Base-by-base conservation (phyloP, 2,888 invertebrate genomes). In the Harpalus rubripes region DNA sequence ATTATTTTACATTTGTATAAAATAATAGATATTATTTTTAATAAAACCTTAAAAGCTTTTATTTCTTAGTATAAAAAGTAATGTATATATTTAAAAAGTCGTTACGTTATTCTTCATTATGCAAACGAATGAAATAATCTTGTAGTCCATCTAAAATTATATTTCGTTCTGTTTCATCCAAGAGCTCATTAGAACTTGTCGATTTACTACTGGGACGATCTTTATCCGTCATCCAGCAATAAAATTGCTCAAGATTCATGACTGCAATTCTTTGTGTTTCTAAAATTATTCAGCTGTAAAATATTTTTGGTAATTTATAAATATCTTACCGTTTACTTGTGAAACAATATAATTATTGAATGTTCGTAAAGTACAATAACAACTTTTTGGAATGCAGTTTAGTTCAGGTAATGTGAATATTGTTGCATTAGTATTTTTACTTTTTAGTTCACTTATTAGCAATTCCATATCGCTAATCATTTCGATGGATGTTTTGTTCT, bases 381-480 rank as follows among this genome's bases (percentile, higher is more conserved):
- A 44, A 18, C 12, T 44, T 44, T 74, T 74, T 44, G 72, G 72
- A 44, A 74, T 74, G 16, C 72, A 74, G 6, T 16, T 44, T 18
- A 74, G n/a, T 18, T 44, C 4, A 7, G 72, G 72, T 44, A 74
- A 44, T 44, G 72, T 74, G 18, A 18, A 74, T 74, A 74, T 44
- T 44, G 44, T 74, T 41, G 72, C 72, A 8, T 74, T 41, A 44
- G 44, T 74, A 44, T 44, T 41, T 44, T 44, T 41, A 16, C 6
- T 41, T 74, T 44, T 74, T 18, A 74, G 16, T 44, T 44, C 72
- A 10, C n/a, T 18, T 41, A 74, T 44, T 74, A 74, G n/a, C 44
- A 74, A 10, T 18, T 74, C 72, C 72, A 74, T 74, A 41, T 44
- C 72, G 18, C 16, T 18, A 18, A 74, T 74, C 72, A 74, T 74